phyloP scores from a whole-genome alignment of 2,888 invertebrate species.

The Phorcus lineatus region DNA sequence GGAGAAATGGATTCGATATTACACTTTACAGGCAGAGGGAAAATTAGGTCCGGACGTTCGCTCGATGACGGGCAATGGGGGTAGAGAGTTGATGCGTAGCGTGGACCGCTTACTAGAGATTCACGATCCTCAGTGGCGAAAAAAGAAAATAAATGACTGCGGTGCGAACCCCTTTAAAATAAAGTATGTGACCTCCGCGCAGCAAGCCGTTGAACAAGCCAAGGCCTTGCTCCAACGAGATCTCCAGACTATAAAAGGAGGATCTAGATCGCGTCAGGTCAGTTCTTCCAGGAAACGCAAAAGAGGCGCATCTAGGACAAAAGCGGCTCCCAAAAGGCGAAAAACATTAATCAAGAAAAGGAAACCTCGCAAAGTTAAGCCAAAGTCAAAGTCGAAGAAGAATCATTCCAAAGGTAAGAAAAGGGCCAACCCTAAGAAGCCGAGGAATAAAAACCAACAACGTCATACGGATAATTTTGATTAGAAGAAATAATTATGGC shows the following conservation, averaged over 20 bases:
- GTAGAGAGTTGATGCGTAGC: neutral
- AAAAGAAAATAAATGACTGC: neutral
- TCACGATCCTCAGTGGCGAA: neutral
- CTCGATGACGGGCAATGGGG: neutral
- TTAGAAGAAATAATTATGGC: neutral
- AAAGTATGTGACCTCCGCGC: neutral
- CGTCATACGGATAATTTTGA: neutral
- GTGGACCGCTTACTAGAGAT: neutral
- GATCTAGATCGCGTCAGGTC: neutral
- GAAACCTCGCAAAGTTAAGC: neutral
- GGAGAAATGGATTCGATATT: neutral
- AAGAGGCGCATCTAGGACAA: neutral
- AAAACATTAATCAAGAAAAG: too few species aligned
- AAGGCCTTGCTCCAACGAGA: neutral
- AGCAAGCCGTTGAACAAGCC: neutral
- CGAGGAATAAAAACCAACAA: neutral
- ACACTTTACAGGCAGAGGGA: neutral
- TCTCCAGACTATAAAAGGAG: constrained; percentile 2
- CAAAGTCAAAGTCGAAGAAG: neutral
- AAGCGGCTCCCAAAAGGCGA: neutral
- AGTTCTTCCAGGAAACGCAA: neutral
- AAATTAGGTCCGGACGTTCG: neutral
- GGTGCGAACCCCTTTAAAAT: neutral
- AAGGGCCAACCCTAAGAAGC: neutral
- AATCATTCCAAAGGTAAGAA: neutral